These are phyloP conservation scores for Folsomia candida DNA, from an alignment of 2,888 invertebrate species.

Conservation along the genomic window DNA sequence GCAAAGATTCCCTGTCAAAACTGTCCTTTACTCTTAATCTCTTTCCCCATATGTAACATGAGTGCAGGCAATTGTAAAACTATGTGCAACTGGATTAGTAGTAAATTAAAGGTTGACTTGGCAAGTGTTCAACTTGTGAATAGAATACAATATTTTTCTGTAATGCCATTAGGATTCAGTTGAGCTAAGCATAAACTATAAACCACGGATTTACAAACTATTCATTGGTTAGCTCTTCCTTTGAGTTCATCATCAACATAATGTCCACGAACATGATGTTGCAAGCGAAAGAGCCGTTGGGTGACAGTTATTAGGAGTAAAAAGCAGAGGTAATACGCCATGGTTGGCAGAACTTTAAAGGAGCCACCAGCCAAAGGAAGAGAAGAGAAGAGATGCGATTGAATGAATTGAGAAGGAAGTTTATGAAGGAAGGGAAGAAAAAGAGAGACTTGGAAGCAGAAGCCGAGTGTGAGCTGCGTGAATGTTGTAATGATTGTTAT, in stretches of 20 bases:
- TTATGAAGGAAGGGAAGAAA: slow-evolving; percentile 14
- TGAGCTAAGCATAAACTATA: slow-evolving; percentile 25
- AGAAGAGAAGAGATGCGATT: neutral
- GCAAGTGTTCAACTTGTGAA: slow-evolving; percentile 30
- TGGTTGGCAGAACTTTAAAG: neutral
- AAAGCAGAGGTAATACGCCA: neutral
- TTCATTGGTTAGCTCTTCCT: neutral
- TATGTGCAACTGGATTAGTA: too few species aligned
- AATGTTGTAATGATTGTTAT: slow-evolving; percentile 31
- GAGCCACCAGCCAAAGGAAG: neutral
- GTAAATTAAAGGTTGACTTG: slow-evolving; percentile 28
- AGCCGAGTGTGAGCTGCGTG: too few species aligned
- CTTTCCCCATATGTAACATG: too few species aligned
- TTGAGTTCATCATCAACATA: too few species aligned
- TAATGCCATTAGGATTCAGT: slow-evolving; percentile 37
- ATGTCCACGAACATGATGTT: too few species aligned
- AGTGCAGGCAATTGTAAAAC: too few species aligned
- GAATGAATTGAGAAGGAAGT: slow-evolving; percentile 10
- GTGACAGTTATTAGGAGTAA: neutral
- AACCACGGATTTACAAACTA: neutral
- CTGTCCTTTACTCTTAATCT: neutral
- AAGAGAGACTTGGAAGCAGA: slow-evolving; percentile 9
- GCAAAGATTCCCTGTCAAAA: neutral
- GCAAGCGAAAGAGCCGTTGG: neutral
- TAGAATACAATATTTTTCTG: slow-evolving; percentile 11